These are phyloP conservation scores for Aporophyla nigra DNA, from an alignment of 2,888 invertebrate genomes.

Conservation along the genomic window DNA sequence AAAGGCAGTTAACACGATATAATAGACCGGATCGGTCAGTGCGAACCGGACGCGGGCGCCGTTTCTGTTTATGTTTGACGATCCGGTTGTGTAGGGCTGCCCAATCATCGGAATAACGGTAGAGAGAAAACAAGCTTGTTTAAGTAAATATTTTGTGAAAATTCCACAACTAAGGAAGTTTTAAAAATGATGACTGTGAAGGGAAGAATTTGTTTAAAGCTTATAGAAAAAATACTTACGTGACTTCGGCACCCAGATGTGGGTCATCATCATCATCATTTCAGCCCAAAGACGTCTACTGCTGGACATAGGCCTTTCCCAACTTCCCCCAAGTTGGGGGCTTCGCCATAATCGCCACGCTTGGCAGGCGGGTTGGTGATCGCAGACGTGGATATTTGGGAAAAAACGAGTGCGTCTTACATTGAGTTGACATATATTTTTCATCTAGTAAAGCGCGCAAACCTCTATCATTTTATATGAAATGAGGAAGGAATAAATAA, in stretches of 20 bases:
- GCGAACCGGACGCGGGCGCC: constrained; percentile 66
- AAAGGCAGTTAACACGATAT: constrained; percentile 67
- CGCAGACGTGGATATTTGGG: not conserved
- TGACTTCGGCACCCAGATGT: not conserved
- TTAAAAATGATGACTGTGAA: not conserved
- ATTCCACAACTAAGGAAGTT: not conserved
- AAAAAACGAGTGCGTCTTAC: not conserved
- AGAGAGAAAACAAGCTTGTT: too few relatives aligned
- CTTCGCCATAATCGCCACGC: too few relatives aligned
- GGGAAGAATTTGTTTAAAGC: too few relatives aligned
- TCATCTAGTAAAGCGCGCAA: not conserved
- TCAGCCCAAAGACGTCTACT: too few relatives aligned
- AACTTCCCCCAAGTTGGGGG: too few relatives aligned
- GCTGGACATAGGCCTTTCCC: too few relatives aligned
- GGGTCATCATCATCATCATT: too few relatives aligned
- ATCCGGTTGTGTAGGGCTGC: constrained; percentile 55
- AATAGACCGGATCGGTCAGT: constrained; percentile 68
- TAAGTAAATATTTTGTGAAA: not conserved
- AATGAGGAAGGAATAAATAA: constrained; percentile 21
- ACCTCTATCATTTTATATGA: not conserved
- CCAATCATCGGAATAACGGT: not conserved
- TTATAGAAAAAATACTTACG: not conserved
- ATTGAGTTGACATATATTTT: not conserved
- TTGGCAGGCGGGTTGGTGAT: too few relatives aligned
- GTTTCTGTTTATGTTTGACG: constrained; percentile 74